Base-by-base conservation (phyloP, 2,888 invertebrate genomes). In the Sphaerophoria taeniata region DNA sequence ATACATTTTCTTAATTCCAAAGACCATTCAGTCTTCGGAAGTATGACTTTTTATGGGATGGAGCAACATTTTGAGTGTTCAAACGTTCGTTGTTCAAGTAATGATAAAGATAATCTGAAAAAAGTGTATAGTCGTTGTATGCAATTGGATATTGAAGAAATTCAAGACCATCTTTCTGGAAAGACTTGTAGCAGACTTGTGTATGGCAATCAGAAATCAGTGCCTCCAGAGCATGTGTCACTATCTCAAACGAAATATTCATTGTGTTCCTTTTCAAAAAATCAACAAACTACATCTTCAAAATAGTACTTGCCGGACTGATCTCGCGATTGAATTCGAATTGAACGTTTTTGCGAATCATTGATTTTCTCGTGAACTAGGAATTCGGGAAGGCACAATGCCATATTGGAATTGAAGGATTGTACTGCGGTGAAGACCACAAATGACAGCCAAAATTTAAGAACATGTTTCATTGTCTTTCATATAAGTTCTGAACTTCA, bases 231-330 rank as follows among this genome's bases (percentile, higher is more conserved):
- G 0, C 24, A 12, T 43, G 6, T 0, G 39, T 12, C 12, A 43
- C n/a, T 60, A 60, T 60, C n/a, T 60, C 60, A 43, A 60, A 60
- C 2, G 43, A 60, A 60, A 60, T 24, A 39, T 39, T 60, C 39
- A 60, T 60, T 24, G 16, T 39, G 12, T 24, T 60, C n/a, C 11
- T 60, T 43, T 11, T 6, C 16, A 60, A 43, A 43, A 60, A 60
- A 6, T 7, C 6, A 43, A 12, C 12, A 4, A 4, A 60, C 2
- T 24, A 3, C 16, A 43, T 60, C 60, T 12, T 60, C 7, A 1
- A 60, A 39, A 39, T 39, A 60, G 6, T 3, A 60, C n/a, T 24
- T 4, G 1, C 12, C 6, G 12, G 24, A 39, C 4, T n/a, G 6
- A 24, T 36, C 11, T 6, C 4, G 2, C 0, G 6, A 6, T 0